Base-by-base conservation (phyloP, 1,140 invertebrate species). In the Cephus cinctus region DNA sequence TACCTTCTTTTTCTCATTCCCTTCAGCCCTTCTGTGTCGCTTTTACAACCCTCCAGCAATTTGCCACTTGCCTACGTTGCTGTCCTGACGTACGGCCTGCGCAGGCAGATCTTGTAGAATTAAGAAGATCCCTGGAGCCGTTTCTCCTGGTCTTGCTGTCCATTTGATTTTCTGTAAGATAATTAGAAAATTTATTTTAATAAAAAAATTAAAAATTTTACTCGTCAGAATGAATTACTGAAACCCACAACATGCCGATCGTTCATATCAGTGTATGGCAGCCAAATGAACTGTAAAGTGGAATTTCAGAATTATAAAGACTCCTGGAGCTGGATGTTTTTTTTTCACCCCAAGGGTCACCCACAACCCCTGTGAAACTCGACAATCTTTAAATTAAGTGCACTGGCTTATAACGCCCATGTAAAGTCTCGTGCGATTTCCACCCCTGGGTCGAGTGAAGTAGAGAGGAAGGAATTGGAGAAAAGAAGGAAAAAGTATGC, bases 371-470 rank as follows among this genome's bases (percentile, higher is more conserved):
- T 27, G n/a, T 6, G 25, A 27, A n/a, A 6, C 54, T 59, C 50
- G 48, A 44, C 56, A 55, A 71, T 68, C 66, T 74, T 74, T 64
- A 75, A 74, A 75, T 74, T 67, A 69, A 74, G 69, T 72, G 66
- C 64, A 58, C 56, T 57, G 59, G 66, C 65, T 73, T 73, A 73
- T 67, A 55, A 71, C 67, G 59, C 63, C 57, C 63, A 48, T 71
- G 73, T 73, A 75, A 73, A 75, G 57, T 71, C 61, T 54, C 40
- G 15, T 50, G 43, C 51, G 59, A 65, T 69, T 71, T 66, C 45
- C 25, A 34, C 41, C 36, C 19, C 12, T 16, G 19, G 15, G 32
- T 4, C 5, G 2, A 39, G 51, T 34, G 49, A 52, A 56, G n/a
- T n/a, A n/a, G n/a, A n/a, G n/a, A n/a, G n/a, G n/a, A n/a, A n/a